These are phyloP conservation scores for Mactromeris polynyma DNA, from an alignment of 2,888 invertebrate genomes.

Conservation along the genomic window DNA sequence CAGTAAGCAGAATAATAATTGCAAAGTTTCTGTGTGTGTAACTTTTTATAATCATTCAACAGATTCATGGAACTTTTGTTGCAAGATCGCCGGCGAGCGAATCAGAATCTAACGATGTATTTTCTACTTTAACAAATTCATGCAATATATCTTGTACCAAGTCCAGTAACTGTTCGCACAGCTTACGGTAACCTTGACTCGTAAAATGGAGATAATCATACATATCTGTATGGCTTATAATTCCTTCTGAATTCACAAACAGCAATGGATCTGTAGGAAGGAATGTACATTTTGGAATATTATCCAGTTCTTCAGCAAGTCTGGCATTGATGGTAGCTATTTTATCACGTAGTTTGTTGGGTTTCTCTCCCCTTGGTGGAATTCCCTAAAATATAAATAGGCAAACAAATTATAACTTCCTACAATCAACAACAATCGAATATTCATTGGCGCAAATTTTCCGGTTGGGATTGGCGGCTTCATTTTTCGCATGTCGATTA, in stretches of 20 bases:
- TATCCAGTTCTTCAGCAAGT: conserved; percentile 90
- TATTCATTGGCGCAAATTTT: no score
- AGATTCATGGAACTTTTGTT: conserved; percentile 57
- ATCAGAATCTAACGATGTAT: conserved; percentile 74
- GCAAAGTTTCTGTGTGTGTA: background rate
- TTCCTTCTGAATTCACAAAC: conserved; percentile 88
- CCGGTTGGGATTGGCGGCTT: no score
- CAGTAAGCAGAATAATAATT: background rate
- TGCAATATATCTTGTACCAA: conserved; percentile 83
- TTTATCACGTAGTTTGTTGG: conserved; percentile 93
- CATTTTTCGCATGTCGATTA: no score
- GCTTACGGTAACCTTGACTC: conserved; percentile 93
- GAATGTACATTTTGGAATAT: conserved; percentile 91
- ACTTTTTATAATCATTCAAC: background rate
- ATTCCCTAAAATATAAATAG: conserved; percentile 91
- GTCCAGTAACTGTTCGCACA: conserved; percentile 85
- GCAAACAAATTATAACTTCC: background rate
- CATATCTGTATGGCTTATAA: conserved; percentile 96
- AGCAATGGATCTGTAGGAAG: conserved; percentile 92
- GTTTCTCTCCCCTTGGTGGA: conserved; percentile 95
- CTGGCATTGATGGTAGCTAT: conserved; percentile 92
- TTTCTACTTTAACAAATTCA: conserved; percentile 82
- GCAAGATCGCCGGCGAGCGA: conserved; percentile 67
- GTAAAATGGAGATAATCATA: conserved; percentile 96
- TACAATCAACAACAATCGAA: no score